Base-by-base conservation (phyloP, 1,140 invertebrate species). In the Lineus longissimus region DNA sequence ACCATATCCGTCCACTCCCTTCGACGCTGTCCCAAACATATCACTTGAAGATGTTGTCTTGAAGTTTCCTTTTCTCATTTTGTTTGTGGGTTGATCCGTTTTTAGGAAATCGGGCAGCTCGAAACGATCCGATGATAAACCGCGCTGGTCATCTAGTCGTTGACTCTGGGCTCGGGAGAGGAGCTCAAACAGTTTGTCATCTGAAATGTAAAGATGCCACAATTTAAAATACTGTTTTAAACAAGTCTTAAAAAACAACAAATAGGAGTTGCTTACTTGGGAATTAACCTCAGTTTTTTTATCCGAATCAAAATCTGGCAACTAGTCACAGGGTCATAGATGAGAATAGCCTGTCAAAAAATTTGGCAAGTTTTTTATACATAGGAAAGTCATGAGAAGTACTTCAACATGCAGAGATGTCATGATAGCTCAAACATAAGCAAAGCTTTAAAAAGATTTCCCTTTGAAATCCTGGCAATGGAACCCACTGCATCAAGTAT, bases 91-190 rank as follows among this genome's bases (percentile, higher is more conserved):
- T 36, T 22, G 54, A 33, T 43, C 60, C 80, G 13, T 22, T 25
- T 90, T 89, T 19, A 91, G 79, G 78, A 92, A 91, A 69, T 91
- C 90, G 1, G 90, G 89, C 55, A 91, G 78, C 80, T 91, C 89
- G 70, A 89, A 90, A 76, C 91, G 91, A 1, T 91, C 90, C 81
- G 90, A 88, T 0, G 88, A 91, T 30, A 73, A 25, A 45, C 90
- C 90, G 67, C 91, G 83, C 79, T 93, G 90, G 77, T 92, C 91
- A 76, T 92, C 90, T 47, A 92, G 77, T 25, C 90, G 83, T 55
- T 86, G 86, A 67, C 88, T 78, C 76, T 92, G 90, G 2, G 89
- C 89, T 65, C 88, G 83, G 77, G 90, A 90, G 64, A 92, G 78
- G 30, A 90, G 88, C 76, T 91, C 90, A 68, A 90, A 59, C 55